Evolutionary conservation across 2,888 invertebrate genomes (phyloP), one percentile per base, ranked within the genome.

Genomic region (Tetrapedia diversipes): DNA sequence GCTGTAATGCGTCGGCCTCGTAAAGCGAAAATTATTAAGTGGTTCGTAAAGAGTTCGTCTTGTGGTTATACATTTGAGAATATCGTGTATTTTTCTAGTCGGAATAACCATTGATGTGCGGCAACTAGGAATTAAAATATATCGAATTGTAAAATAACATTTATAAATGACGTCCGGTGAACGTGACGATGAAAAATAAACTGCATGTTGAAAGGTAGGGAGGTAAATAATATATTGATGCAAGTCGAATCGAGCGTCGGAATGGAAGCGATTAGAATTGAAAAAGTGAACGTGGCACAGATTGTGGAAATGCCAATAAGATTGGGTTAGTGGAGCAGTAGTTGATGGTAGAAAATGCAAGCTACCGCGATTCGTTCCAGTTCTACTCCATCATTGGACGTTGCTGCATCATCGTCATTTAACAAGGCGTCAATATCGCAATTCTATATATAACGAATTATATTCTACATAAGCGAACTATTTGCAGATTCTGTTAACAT

Each of bases 11-110:
- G 37, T 53, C 56, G 65, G 65, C 59, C 60, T 47, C 73, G 74
- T 82, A 82, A 82, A 82, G 65, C 67, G 65, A 73, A 79, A 82
- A 82, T 82, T 82, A 82, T 82, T 80, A 82, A 82, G 73, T 68
- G 80, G 77, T 71, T 74, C 80, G 59, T 70, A 34, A 67, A 72
- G 69, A 77, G 34, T 49, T 56, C 59, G 16, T 43, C 45, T 61
- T 22, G 43, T 39, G 77, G 57, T 64, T 69, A 32, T n/a, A 60
- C 37, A 41, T 63, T 64, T 37, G 37, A 56, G 67, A 64, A 59
- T 67, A 32, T 22, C 27, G 16, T 49, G 8, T 10, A n/a, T 22
- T 45, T 10, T 51, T 16, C 49, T 43, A 39, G 0, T 68, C 24
- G 8, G 24, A 24, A 51, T 59, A 16, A 24, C 22, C n/a, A 27